These are phyloP conservation scores for Craseonycteris thonglongyai DNA, from an alignment of 2,113 vertebrate species.

Conservation along the genomic window DNA sequence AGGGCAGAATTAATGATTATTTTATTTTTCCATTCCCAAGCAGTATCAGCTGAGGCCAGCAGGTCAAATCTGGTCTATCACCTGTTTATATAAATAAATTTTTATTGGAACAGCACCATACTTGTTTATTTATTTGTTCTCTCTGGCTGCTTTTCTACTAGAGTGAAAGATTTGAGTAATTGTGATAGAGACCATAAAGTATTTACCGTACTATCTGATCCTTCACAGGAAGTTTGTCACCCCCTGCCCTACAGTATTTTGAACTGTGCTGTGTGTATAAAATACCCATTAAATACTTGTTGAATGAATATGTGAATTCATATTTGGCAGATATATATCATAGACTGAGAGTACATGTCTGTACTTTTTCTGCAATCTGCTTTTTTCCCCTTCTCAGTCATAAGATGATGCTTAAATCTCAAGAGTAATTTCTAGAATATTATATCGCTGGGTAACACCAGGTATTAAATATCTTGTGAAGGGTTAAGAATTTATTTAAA, in stretches of 20 bases:
- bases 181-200: not conserved
- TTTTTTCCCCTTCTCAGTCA: not conserved
- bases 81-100: not conserved
- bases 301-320: slow-evolving; percentile 1
- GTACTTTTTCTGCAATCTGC: not conserved
- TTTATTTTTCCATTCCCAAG: not conserved
- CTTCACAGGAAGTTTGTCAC: not conserved
- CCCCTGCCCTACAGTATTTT: not conserved
- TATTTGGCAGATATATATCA: not conserved
- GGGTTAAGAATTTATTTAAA: not conserved
- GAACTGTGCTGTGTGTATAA: not conserved
- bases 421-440: slow-evolving; percentile 7
- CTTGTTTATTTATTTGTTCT: not conserved
- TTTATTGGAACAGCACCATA: not conserved
- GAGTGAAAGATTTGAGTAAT: not conserved
- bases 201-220: not conserved
- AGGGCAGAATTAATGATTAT: not conserved
- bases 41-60: not conserved
- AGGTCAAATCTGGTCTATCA: not conserved
- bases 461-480: not conserved
- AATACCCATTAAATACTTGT: not conserved
- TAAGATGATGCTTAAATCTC: slow-evolving; percentile 6
- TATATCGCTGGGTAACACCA: not conserved
- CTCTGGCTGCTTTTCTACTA: not conserved
- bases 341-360: not conserved